phyloP scores from a whole-genome alignment of 1,140 invertebrate genomes.

The Vanessa tameamea region DNA sequence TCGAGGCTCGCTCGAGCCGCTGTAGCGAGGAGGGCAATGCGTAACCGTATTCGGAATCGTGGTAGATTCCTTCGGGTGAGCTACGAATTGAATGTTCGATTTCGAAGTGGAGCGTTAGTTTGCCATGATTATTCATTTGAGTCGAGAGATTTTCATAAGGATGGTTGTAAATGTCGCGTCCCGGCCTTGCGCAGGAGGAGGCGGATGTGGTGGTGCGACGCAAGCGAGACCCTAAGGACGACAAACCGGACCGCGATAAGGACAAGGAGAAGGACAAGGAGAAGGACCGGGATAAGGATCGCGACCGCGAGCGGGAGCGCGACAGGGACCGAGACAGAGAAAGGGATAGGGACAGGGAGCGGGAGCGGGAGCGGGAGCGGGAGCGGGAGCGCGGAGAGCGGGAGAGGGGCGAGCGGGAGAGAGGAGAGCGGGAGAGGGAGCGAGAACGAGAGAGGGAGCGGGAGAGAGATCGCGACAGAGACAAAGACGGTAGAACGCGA shows the following conservation, averaged over 20 bases:
- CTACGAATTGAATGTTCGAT: background rate
- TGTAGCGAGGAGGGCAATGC: background rate
- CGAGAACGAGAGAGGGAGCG: conserved; percentile 49
- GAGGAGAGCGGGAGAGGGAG: conserved; percentile 74
- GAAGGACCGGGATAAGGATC: conserved; percentile 23
- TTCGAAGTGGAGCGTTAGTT: conserved; percentile 2
- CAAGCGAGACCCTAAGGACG: conserved; percentile 56
- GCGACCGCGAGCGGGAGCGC: conserved; percentile 30
- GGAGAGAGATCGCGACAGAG: background rate
- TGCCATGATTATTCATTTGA: conserved; percentile 1
- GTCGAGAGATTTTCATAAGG: background rate
- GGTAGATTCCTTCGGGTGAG: background rate
- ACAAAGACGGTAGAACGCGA: too few relatives aligned
- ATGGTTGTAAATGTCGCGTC: background rate
- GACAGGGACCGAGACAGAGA: conserved; percentile 26
- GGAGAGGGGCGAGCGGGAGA: conserved; percentile 91
- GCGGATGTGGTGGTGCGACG: conserved; percentile 67
- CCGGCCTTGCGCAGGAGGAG: conserved; percentile 61
- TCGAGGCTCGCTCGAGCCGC: background rate
- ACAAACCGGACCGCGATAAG: conserved; percentile 37
- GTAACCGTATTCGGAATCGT: background rate
- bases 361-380: conserved; percentile 33
- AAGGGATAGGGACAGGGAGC: conserved; percentile 6
- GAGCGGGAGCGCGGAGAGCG: conserved; percentile 82
- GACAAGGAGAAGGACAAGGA: conserved; percentile 40